Percentiles rank a stretch among this genome's conserved stretches.
Conservation (phyloP, 2,888 invertebrate genomes). For the Nudaria mundana region DNA sequence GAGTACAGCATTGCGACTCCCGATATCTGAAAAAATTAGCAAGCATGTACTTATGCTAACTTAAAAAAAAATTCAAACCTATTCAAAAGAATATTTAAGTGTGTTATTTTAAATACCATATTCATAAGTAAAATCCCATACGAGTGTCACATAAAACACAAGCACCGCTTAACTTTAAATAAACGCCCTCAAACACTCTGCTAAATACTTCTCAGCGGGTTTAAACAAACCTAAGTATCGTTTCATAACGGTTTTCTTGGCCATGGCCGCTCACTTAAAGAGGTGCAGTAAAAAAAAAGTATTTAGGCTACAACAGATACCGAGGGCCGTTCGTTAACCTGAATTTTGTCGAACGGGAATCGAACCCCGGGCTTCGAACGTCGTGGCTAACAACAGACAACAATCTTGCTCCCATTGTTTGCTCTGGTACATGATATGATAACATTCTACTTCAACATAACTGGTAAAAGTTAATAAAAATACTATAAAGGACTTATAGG, state of each 20-base stretch:
- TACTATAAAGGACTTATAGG: conserved; percentile 2
- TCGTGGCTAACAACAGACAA: conserved; percentile 62
- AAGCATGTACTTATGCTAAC: too few relatives aligned
- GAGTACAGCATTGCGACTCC: too few relatives aligned
- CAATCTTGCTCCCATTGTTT: conserved; percentile 72
- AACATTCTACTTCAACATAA: conserved; percentile 55
- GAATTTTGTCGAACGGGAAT: conserved; percentile 68
- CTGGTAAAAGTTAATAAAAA: conserved; percentile 56
- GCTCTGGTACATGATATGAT: conserved; percentile 52
- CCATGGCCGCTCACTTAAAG: conserved; percentile 20
- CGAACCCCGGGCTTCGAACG: conserved; percentile 57
- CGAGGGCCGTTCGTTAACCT: conserved; percentile 65
- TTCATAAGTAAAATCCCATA: conserved; percentile 34
- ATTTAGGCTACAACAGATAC: conserved; percentile 51
- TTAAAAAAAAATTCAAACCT: too few relatives aligned
- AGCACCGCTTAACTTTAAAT: conserved; percentile 4
- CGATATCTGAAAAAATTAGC: too few relatives aligned
- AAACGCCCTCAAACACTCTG: conserved; percentile 5
- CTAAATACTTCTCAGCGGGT: conserved; percentile 4
- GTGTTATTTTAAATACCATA: too few relatives aligned
- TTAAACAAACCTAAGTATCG: conserved; percentile 8
- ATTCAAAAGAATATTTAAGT: too few relatives aligned
- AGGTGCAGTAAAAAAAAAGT: conserved; percentile 46
- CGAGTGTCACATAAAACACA: conserved; percentile 10
- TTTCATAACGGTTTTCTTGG: conserved; percentile 24